Base-by-base conservation (phyloP, 2,113 vertebrate species). In the Dipodomys stephensi region DNA sequence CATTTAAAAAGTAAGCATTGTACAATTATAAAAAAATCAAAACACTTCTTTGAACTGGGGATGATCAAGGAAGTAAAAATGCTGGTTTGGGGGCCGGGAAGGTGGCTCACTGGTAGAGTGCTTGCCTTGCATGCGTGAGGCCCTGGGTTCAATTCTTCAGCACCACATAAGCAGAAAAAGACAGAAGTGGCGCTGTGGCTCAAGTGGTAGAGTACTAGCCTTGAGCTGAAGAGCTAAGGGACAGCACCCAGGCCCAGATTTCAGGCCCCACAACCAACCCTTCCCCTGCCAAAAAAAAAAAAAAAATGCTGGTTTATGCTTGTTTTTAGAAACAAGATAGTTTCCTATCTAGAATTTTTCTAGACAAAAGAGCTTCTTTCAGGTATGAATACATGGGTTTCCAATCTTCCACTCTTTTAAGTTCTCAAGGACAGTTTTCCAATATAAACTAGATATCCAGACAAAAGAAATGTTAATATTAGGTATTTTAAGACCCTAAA, bases 21-120 rank as follows among this genome's bases (percentile, higher is more conserved):
- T 73, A 95, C 86, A 96, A 87, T 77, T 94, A 94, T 64, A 84
- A 91, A 94, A 80, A 96, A 95, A 95, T 94, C 35, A 87, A 97
- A 96, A 94, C 23, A 91, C 12, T 94, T 76, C 68, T 92, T 93
- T 93, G 46, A 87, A 91, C 74, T 90, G 76, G 83, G 9, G 80
- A 93, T 93, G 80, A 93, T 82, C 60, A 95, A 93, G 86, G 60
- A 95, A 91, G 28, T 46, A 94, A 90, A 90, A 89, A 67, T 76
- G 74, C 20, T 89, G 7, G 81, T 83, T 39, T 39, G 39, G 39
- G 39, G 39, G 5, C 39, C 6, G 5, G 5, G 39, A 39, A 39
- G 39, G 39, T 39, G 5, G 39, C 39, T 39, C 39, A 39, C 4
- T 39, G 39, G 39, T 39, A 39, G 39, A 39, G 5, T 39, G 39